Evolutionary conservation across 92 coral and sea anemone species (phyloP), one percentile per base, ranked within the genome.

Genomic region (Virgularia gustaviana): DNA sequence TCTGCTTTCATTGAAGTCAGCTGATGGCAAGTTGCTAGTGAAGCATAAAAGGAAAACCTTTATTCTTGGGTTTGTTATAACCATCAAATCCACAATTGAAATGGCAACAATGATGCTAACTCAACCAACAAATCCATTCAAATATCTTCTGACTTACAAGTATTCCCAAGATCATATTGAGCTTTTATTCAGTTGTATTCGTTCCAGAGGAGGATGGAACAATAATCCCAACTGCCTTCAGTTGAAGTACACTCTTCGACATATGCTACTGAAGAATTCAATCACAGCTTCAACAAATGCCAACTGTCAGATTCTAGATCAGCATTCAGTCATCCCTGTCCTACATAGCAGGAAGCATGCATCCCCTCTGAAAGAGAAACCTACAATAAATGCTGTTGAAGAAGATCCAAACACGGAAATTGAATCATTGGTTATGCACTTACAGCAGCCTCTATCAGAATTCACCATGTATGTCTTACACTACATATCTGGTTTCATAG

Each of bases 201-300:
- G 67, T 0, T 60, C 67, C 1, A 57, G 15, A 57, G 36, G 61
- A 9, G 61, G 30, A 9, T 54, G 61, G 61, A 54, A 54, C 61
- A 54, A 54, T 16, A 54, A 54, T 15, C 61, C 61, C 25, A 54
- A 54, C 20, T 54, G 61, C 61, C 63, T 60, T 3, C 67, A 60
- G 22, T 11, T 60, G 6, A 60, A 60, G 22, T 60, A 60, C 13
- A 15, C 67, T 60, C 43, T 60, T 0, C 44, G 67, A n/a, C 9
- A 60, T 3, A 60, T 60, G 67, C n/a, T 60, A 28, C 1, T 60
- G 44, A 60, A 20, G 22, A 60, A 60, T 60, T 23, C 42, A 0
- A 34, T 60, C 19, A 60, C 67, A 1, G 67, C 67, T 6, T 60
- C 67, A 0, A 60, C 4, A 34, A 60, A 60, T 60, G 67, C 67